Evolutionary conservation across 2,888 invertebrate species (phyloP), one percentile per base, ranked within the genome.

Genomic region (Drepana falcataria): DNA sequence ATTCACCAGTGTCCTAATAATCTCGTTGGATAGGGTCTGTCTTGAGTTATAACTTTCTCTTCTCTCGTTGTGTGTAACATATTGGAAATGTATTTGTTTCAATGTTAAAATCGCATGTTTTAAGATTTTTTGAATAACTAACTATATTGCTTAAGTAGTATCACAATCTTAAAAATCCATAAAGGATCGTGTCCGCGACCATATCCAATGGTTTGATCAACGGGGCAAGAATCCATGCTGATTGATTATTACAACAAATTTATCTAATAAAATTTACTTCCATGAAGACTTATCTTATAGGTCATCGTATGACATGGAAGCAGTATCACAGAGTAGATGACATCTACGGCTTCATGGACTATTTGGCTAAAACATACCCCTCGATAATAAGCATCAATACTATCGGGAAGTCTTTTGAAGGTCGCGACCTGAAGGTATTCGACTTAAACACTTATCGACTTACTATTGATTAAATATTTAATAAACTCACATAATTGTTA

Each of bases 261-360:
- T 9, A 48, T 35, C 35, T 35, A 35, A 9, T 7, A 5, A 6
- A 35, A 3, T 2, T 49, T 48, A 3, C 9, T 35, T 48, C 35
- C 9, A 49, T 2, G 2, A 9, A 40, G 33, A 52, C 4, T 58
- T 57, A 55, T 58, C 51, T 71, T 68, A 52, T 71, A 91, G 91
- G 91, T 57, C 91, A 91, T 58, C 83, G 89, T 35, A 88, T 97
- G 92, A 96, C 96, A 54, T 97, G 96, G 96, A 92, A 93, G 69
- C 94, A 95, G 58, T 97, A 96, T 77, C 96, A 96, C 79, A 93
- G 94, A 47, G 72, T 95, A 47, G 91, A 91, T 4, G 96, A 96
- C 74, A 96, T 97, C 59, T 91, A 95, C 68, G 94, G 93, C 35
- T 97, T 94, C 75, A 82, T 97, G 71, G 95, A 96, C 74, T 95